phyloP scores from a whole-genome alignment of 2,888 invertebrate species.

The Buathra laborator region DNA sequence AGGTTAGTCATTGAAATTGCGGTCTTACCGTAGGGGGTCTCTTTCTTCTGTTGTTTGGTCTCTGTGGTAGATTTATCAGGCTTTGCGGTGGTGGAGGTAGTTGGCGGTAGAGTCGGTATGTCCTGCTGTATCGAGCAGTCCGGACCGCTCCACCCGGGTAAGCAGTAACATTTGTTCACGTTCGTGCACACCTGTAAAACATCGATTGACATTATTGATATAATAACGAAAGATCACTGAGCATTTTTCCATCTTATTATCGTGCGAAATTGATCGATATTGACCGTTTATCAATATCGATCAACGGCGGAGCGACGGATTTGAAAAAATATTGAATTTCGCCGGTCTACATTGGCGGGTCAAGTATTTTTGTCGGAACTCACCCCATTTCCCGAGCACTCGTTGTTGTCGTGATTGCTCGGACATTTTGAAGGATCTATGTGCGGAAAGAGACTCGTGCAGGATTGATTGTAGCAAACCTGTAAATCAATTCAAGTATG shows the following conservation, averaged over 20 bases:
- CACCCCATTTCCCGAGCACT: slow-evolving; percentile 98
- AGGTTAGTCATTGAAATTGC: slow-evolving; percentile 55
- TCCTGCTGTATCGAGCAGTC: slow-evolving; percentile 94
- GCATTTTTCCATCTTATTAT: no score
- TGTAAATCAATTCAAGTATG: slow-evolving; percentile 72
- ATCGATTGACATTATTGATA: no score
- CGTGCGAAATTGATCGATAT: no score
- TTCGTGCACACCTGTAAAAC: slow-evolving; percentile 94
- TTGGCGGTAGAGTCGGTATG: slow-evolving; percentile 87
- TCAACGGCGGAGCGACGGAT: neutral
- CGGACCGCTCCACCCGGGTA: slow-evolving; percentile 94
- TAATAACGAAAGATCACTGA: no score
- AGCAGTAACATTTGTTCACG: slow-evolving; percentile 96
- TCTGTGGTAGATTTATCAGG: slow-evolving; percentile 84
- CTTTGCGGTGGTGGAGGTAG: slow-evolving; percentile 88
- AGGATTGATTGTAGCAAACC: slow-evolving; percentile 97
- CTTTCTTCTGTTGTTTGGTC: slow-evolving; percentile 93
- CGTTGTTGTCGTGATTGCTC: slow-evolving; percentile 93
- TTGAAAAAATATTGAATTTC: neutral
- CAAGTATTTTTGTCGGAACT: slow-evolving; percentile 85
- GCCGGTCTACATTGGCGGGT: neutral
- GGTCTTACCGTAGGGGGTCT: slow-evolving; percentile 96
- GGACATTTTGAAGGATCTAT: slow-evolving; percentile 96
- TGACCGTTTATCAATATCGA: no score
- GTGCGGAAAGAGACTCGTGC: slow-evolving; percentile 93